phyloP scores from a whole-genome alignment of 53 echinoderm and acorn worm species.

The Glandiceps talaboti region DNA sequence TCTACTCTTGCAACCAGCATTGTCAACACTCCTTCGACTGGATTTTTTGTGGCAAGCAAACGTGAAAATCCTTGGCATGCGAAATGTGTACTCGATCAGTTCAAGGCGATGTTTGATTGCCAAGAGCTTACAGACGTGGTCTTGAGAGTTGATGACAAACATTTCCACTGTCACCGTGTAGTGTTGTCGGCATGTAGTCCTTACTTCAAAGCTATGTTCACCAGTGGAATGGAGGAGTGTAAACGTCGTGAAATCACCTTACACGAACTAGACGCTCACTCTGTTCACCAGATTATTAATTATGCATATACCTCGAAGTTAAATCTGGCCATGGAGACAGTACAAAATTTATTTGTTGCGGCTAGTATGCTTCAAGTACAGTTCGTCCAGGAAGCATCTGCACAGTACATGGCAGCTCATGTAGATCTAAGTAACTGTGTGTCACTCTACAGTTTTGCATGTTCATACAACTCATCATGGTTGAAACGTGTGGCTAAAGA shows the following conservation, averaged over 20 bases:
- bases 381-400: neutral
- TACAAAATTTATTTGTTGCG: neutral
- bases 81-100: neutral
- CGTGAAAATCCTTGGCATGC: neutral
- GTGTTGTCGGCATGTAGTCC: neutral
- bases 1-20: neutral
- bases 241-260: neutral
- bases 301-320: neutral
- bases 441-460: neutral
- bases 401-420: neutral
- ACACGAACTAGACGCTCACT: neutral
- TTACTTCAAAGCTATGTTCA: neutral
- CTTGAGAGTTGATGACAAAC: neutral
- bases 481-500: neutral
- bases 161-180: neutral
- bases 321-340: neutral
- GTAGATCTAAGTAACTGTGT: neutral
- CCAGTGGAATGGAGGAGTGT: neutral
- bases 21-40: neutral
- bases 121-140: neutral
- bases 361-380: neutral
- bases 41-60: neutral
- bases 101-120: neutral
- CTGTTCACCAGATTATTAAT: neutral
- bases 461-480: neutral